A percentile compares a stretch with the other conserved stretches of the same genome.
Conservation (phyloP, 2,797 vertebrate genomes). For the Alcedo atthis region DNA sequence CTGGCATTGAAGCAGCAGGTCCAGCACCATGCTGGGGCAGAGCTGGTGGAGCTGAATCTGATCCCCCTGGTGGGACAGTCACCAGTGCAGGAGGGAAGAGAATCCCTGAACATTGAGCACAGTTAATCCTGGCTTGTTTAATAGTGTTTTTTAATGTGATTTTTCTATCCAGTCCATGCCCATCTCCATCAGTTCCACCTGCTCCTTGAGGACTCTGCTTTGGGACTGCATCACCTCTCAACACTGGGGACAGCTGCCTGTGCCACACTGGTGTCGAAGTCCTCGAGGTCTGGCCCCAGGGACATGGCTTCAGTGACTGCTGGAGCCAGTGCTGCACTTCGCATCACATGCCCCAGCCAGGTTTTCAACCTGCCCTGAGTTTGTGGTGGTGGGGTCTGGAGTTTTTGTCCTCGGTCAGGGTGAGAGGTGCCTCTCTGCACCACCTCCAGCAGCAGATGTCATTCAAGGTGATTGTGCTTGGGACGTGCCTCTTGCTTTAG, state of each 20-base stretch:
- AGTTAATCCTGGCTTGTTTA: neutral
- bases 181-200: accelerated
- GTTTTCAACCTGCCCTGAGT: neutral
- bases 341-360: neutral
- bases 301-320: accelerated
- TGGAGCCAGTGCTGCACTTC: neutral
- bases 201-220: neutral
- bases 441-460: neutral
- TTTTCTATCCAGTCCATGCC: neutral
- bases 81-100: neutral
- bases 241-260: accelerated
- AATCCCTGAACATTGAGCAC: neutral
- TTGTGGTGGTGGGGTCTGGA: neutral
- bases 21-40: accelerated
- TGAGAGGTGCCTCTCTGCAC: neutral
- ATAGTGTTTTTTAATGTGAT: neutral
- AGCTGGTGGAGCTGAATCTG: neutral
- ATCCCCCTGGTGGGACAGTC: accelerated
- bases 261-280: neutral
- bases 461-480: accelerated
- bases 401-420: accelerated
- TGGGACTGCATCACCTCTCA: neutral
- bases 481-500: neutral
- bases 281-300: accelerated
- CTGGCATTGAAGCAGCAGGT: neutral